Evolutionary conservation across 2,888 invertebrate genomes (phyloP).

Genomic region (Acronicta alni): DNA sequence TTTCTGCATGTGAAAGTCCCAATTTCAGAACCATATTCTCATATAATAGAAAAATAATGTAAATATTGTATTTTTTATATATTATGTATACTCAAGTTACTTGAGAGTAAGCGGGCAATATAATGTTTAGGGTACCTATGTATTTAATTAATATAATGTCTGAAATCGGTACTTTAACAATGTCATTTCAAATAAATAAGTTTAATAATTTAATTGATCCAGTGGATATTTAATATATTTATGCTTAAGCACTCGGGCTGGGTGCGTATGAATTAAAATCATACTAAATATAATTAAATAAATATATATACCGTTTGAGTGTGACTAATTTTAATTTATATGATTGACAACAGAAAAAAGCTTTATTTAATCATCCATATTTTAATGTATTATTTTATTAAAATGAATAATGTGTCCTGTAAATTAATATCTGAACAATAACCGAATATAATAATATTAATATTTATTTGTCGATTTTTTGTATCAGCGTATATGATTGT

Average conservation of each 20-base stretch:
- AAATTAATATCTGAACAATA: too few relatives aligned
- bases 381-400: too few relatives aligned
- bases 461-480: too few relatives aligned
- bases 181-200: constrained; percentile 50
- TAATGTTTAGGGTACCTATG: constrained; percentile 58
- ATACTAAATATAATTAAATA: constrained; percentile 21
- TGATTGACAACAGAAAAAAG: too few relatives aligned
- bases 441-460: too few relatives aligned
- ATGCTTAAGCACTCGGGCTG: constrained; percentile 60
- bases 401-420: too few relatives aligned
- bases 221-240: constrained; percentile 78
- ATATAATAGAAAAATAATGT: constrained; percentile 65
- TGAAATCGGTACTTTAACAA: constrained; percentile 69
- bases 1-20: constrained; percentile 54
- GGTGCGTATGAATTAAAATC: constrained; percentile 43
- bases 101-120: constrained; percentile 69
- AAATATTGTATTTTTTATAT: constrained; percentile 78
- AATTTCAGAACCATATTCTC: constrained; percentile 52
- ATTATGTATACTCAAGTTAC: constrained; percentile 71
- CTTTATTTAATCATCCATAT: too few relatives aligned
- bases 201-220: constrained; percentile 63
- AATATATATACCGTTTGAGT: neutral
- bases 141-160: constrained; percentile 58
- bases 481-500: constrained; percentile 19
- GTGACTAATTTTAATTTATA: neutral